phyloP scores from a whole-genome alignment of 2,113 vertebrate genomes.

The Sylvia atricapilla region DNA sequence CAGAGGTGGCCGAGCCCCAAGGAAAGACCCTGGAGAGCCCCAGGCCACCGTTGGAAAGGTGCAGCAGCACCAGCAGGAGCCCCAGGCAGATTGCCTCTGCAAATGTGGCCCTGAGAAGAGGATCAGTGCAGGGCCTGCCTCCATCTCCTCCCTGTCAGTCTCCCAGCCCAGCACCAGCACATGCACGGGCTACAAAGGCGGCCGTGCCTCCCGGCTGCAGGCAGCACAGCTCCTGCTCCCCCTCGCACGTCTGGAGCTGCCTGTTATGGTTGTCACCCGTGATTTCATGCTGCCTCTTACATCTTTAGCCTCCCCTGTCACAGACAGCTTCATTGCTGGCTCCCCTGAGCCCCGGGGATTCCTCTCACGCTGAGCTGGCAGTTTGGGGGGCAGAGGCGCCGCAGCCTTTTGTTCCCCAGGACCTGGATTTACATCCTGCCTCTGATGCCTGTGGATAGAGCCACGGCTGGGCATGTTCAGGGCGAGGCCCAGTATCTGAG shows the following conservation, averaged over 20 bases:
- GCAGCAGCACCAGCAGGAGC: background rate
- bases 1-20: background rate
- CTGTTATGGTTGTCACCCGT: constrained; percentile 69
- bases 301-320: constrained; percentile 70
- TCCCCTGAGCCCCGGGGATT: background rate
- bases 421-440: background rate
- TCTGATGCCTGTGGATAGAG: background rate
- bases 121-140: background rate
- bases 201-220: constrained; percentile 12
- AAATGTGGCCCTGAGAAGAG: background rate
- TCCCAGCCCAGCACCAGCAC: accelerated
- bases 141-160: background rate
- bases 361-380: background rate
- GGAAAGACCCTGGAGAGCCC: background rate
- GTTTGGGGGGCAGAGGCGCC: background rate
- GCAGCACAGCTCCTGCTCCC: constrained; percentile 45
- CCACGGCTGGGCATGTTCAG: accelerated
- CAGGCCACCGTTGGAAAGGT: background rate
- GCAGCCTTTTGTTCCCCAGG: background rate
- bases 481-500: background rate
- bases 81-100: background rate
- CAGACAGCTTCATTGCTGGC: constrained; percentile 51
- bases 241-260: constrained; percentile 43
- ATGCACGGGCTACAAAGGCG: accelerated
- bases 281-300: constrained; percentile 75